Evolutionary conservation across 1,140 invertebrate species (phyloP), one percentile per base, ranked within the genome.

Genomic region (Antheraea mylitta): DNA sequence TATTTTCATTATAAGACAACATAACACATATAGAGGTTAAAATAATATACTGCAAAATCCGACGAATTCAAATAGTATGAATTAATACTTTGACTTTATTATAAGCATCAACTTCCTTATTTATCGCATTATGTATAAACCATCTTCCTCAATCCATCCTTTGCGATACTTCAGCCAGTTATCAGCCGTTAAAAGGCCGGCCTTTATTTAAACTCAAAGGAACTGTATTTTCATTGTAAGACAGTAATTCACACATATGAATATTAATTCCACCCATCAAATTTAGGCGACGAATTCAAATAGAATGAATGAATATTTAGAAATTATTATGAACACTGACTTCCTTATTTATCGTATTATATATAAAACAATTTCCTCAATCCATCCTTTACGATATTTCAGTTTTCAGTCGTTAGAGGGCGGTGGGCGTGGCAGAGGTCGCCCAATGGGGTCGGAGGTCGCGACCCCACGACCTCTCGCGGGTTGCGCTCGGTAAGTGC

Each of bases 371-470:
- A 64, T 68, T 11, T 78, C 71, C 73, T 75, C 76, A 70, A 68
- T 38, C 70, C 53, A 68, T 79, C 74, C 45, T 76, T 72, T 71
- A 72, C 66, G 66, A 74, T 76, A 73, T 70, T 80, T 80, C 76
- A 78, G 74, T 71, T 73, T 70, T 69, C 67, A 76, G 75, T 67
- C 53, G 13, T 53, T 53, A 30, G 16, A 75, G 73, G 82, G 83
- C 79, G 84, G 74, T 72, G 76, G 85, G 85, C 82, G 82, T 68
- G 80, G 77, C 79, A 71, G 45, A 77, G 83, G 85, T 85, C 83
- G 80, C 69, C 85, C 85, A 87, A 87, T 87, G 78, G 68, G 88
- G 87, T 88, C 88, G 78, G 69, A 85, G 89, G 89, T 89, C 87
- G 72, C 76, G 85, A 90, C 82, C 87, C 84, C 65, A 60, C 80